phyloP scores from a whole-genome alignment of 2,113 vertebrate species.

The Gadus chalcogrammus region DNA sequence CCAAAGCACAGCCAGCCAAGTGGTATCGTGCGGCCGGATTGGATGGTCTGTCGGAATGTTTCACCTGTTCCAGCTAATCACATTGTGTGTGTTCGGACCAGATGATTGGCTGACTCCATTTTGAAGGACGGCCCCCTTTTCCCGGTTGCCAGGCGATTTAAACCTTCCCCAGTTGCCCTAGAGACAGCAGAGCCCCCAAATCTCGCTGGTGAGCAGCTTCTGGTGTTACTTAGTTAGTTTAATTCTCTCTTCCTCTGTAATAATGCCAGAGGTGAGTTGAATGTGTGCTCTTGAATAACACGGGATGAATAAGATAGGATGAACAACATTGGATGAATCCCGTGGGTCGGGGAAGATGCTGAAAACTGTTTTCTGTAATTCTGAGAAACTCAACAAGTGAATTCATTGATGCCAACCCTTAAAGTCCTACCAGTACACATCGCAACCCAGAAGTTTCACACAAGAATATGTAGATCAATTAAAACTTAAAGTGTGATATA shows the following conservation, averaged over 20 bases:
- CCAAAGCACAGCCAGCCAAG: constrained; percentile 28
- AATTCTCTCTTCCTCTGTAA: constrained; percentile 1
- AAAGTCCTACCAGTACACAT: no score
- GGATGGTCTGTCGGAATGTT: constrained; percentile 31
- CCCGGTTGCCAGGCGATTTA: constrained; percentile 71
- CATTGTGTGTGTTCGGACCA: constrained; percentile 34
- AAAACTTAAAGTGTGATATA: no score
- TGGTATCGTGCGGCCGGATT: constrained; percentile 42
- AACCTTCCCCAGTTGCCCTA: constrained; percentile 69
- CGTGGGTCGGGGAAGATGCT: no score
- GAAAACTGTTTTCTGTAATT: no score
- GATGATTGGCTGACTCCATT: constrained; percentile 52
- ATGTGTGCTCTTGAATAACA: no score
- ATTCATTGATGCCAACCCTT: no score
- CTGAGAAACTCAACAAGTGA: no score
- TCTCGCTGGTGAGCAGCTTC: constrained; percentile 41
- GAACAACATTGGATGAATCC: no score
- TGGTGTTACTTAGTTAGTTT: constrained; percentile 18
- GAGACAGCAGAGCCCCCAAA: constrained; percentile 64
- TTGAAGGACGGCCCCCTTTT: constrained; percentile 49
- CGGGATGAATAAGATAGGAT: no score
- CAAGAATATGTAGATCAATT: no score
- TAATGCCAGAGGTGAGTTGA: no score
- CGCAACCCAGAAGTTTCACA: no score
- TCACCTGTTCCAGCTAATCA: constrained; percentile 53